Evolutionary conservation across 2,797 vertebrate species (phyloP).

Genomic region (Pteronotus mesoamericanus): DNA sequence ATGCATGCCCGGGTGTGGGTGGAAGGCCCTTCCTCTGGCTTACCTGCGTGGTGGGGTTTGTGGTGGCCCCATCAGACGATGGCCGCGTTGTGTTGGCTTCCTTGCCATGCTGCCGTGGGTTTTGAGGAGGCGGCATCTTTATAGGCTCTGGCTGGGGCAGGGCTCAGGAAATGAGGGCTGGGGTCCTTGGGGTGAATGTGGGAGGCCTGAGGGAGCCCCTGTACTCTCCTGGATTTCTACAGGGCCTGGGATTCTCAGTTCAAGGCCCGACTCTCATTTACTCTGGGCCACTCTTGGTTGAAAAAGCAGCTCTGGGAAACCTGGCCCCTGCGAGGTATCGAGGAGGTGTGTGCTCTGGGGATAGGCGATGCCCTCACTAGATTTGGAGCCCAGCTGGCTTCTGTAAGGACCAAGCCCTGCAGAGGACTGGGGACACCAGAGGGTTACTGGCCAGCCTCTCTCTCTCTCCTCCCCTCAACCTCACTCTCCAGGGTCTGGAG

Average conservation of each 20-base stretch:
- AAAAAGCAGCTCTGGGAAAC: not conserved
- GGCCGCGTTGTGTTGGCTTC: accelerated
- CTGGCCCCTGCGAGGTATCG: not conserved
- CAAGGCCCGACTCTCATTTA: not conserved
- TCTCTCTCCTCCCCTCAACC: not conserved
- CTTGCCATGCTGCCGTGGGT: not conserved
- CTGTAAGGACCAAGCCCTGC: not conserved
- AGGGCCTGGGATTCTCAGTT: not conserved
- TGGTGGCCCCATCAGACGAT: not conserved
- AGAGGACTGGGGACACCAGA: not conserved
- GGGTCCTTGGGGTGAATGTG: not conserved
- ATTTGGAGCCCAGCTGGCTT: not conserved
- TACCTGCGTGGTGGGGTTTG: not conserved
- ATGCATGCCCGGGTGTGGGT: accelerated
- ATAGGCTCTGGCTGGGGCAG: not conserved
- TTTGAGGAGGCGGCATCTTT: not conserved
- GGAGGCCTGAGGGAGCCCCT: not conserved
- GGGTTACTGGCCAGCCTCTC: not conserved
- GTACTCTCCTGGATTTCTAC: not conserved
- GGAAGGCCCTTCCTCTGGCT: not conserved
- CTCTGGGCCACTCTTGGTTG: not conserved
- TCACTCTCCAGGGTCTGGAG: not conserved
- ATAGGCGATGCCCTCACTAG: not conserved
- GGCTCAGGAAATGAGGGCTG: not conserved
- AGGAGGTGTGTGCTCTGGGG: not conserved